Evolutionary conservation across 2,797 vertebrate species (phyloP).

Genomic region (Rhadinocentrus ornatus): DNA sequence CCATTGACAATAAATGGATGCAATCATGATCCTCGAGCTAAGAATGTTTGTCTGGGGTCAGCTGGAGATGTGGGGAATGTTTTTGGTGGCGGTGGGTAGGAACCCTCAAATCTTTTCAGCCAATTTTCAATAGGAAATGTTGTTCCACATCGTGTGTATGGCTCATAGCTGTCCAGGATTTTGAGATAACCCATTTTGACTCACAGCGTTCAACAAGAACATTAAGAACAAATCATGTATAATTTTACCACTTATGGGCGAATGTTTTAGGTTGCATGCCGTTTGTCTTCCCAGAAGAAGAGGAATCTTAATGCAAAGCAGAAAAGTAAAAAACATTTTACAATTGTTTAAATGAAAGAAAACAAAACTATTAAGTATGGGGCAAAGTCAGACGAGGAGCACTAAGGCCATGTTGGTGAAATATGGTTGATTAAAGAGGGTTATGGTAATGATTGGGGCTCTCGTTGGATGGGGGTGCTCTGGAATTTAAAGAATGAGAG

Average conservation of each 20-base stretch:
- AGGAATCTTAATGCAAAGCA: not conserved
- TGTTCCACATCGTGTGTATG: not conserved
- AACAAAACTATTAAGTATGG: not conserved
- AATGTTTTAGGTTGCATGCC: not conserved
- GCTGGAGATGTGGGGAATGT: slow-evolving; percentile 32
- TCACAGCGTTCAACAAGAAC: not conserved
- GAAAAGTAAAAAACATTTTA: not conserved
- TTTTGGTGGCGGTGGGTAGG: slow-evolving; percentile 39
- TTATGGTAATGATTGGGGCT: slow-evolving; percentile 52
- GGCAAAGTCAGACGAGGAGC: not conserved
- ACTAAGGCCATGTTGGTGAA: slow-evolving; percentile 24
- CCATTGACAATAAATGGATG: slow-evolving; percentile 43
- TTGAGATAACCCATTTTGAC: slow-evolving; percentile 8
- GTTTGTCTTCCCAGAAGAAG: not conserved
- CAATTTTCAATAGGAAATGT: slow-evolving; percentile 26
- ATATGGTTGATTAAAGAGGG: slow-evolving; percentile 43
- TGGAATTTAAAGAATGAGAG: slow-evolving; percentile 78
- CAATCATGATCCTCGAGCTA: slow-evolving; percentile 35
- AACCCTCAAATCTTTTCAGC: slow-evolving; percentile 23
- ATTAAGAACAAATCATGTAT: slow-evolving; percentile 7
- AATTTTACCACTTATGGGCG: not conserved
- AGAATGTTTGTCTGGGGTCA: slow-evolving; percentile 46
- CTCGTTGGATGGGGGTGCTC: slow-evolving; percentile 50
- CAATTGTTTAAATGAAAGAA: slow-evolving; percentile 15
- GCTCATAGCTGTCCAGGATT: slow-evolving; percentile 5